phyloP scores from a whole-genome alignment of 2,797 vertebrate species.

The Muscicapa comitata region DNA sequence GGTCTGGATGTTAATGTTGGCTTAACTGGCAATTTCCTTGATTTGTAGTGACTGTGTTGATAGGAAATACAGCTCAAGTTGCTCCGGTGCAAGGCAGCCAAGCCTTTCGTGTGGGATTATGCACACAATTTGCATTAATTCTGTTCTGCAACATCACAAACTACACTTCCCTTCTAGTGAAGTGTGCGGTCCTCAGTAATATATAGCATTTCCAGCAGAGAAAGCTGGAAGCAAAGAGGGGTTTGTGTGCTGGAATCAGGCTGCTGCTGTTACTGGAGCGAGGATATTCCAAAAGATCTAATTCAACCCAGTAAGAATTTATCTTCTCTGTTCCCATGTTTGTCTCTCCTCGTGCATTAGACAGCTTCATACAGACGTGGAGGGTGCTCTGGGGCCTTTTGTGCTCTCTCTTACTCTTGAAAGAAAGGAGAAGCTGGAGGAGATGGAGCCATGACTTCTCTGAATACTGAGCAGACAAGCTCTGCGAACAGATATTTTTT shows the following conservation, averaged over 20 bases:
- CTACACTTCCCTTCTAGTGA: conserved; percentile 36
- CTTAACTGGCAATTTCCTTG: conserved; percentile 60
- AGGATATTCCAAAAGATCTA: background rate
- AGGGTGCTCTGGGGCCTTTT: background rate
- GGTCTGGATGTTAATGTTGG: conserved; percentile 57
- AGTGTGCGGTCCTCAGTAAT: conserved; percentile 50
- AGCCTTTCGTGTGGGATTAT: conserved; percentile 54
- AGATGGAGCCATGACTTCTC: background rate
- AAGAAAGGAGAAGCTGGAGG: background rate
- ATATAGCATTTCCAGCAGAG: conserved; percentile 30
- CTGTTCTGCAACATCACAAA: conserved; percentile 47
- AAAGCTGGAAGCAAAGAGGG: conserved; percentile 17
- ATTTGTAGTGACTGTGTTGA: conserved; percentile 66
- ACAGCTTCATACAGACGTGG: background rate
- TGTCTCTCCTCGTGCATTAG: background rate
- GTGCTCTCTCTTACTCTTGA: background rate
- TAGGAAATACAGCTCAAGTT: conserved; percentile 65
- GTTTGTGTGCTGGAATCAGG: background rate
- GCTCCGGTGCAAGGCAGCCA: conserved; percentile 31
- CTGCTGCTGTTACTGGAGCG: background rate
- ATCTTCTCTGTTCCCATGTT: background rate
- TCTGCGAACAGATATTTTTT: background rate
- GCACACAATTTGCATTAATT: conserved; percentile 57
- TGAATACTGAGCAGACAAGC: background rate
- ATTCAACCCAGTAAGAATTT: background rate